Percentiles rank a stretch among this genome's conserved stretches.
Evolutionary conservation across 1,140 invertebrate species (phyloP).

Genomic region (Panonychus citri): DNA sequence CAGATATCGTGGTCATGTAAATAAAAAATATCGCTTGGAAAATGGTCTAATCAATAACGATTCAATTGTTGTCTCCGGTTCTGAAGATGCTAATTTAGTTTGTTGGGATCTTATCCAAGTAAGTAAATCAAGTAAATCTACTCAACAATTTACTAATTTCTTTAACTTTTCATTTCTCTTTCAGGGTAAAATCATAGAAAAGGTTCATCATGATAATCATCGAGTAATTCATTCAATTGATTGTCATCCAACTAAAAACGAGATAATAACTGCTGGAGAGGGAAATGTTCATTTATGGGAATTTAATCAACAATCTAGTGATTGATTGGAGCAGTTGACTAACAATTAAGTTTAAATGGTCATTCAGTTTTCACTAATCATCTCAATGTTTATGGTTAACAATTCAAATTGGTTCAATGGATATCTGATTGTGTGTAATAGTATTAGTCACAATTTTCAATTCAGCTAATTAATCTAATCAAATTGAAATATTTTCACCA

Average conservation of each 20-base stretch:
- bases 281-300: constrained; percentile 28
- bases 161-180: neutral
- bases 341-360: too few relatives aligned
- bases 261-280: constrained; percentile 26
- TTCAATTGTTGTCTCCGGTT: constrained; percentile 60
- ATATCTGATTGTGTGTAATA: too few relatives aligned
- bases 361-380: too few relatives aligned
- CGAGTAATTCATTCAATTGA: constrained; percentile 26
- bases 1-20: constrained; percentile 38
- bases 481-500: too few relatives aligned
- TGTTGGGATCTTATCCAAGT: constrained; percentile 41
- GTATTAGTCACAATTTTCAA: too few relatives aligned
- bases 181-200: constrained; percentile 31
- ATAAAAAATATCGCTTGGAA: constrained; percentile 57
- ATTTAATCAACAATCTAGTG: too few relatives aligned
- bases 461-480: too few relatives aligned
- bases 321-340: too few relatives aligned
- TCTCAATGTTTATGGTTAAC: too few relatives aligned
- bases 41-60: constrained; percentile 57
- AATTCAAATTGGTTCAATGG: too few relatives aligned
- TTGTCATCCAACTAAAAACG: constrained; percentile 26
- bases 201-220: constrained; percentile 20
- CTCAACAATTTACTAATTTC: neutral
- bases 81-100: constrained; percentile 55
- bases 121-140: neutral